Evolutionary conservation across 2,797 vertebrate genomes (phyloP).

Genomic region (Eleutherodactylus coqui): DNA sequence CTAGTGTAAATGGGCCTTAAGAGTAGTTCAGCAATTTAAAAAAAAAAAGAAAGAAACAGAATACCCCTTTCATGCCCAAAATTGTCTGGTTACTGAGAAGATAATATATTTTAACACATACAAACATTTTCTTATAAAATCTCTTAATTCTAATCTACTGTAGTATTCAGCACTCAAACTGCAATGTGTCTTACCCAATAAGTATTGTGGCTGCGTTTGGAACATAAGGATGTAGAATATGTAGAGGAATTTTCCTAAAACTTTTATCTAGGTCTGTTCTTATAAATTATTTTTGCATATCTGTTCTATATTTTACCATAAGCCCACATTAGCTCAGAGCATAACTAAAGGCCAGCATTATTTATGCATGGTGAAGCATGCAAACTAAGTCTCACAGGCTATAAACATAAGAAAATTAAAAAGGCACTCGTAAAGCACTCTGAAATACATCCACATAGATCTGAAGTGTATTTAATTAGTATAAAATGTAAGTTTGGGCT

Average conservation of each 20-base stretch:
- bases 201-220: neutral
- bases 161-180: no score
- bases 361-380: constrained; percentile 53
- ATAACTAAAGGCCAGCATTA: constrained; percentile 56
- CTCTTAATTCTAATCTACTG: no score
- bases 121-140: no score
- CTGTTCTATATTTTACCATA: constrained; percentile 42
- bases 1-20: no score
- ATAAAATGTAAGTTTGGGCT: neutral
- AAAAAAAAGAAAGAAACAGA: no score
- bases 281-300: constrained; percentile 52
- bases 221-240: neutral
- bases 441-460: constrained; percentile 31
- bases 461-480: constrained; percentile 43
- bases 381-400: constrained; percentile 29
- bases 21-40: no score
- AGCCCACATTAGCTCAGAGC: constrained; percentile 34
- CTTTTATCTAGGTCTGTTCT: constrained; percentile 11
- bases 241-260: neutral
- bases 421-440: constrained; percentile 19
- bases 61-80: no score
- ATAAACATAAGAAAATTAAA: constrained; percentile 36
- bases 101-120: no score
- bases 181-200: neutral
- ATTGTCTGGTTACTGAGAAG: no score